Percentiles rank a stretch among this genome's conserved stretches.
phyloP scores from a whole-genome alignment of 2,888 invertebrate genomes.

The Papilio demoleus region DNA sequence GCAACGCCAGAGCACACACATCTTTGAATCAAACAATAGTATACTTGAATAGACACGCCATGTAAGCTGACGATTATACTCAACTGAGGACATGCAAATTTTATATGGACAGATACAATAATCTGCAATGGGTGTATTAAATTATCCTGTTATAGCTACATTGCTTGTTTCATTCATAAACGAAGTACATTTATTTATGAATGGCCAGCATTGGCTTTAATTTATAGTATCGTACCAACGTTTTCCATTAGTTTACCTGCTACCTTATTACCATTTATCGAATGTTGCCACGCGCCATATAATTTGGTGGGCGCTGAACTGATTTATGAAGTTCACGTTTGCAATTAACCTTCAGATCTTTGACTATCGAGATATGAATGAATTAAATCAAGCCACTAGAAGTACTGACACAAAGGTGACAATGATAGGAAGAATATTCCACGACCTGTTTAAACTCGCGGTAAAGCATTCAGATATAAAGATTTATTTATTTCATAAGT shows the following conservation, averaged over 20 bases:
- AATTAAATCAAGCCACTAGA: neutral
- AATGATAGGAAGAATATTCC: neutral
- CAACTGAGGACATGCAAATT: slow-evolving; percentile 65
- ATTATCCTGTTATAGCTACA: slow-evolving; percentile 67
- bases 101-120: slow-evolving; percentile 59
- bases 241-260: slow-evolving; percentile 73
- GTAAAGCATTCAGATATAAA: too few relatives aligned
- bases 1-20: slow-evolving; percentile 57
- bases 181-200: slow-evolving; percentile 75
- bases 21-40: slow-evolving; percentile 58
- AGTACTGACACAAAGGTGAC: neutral
- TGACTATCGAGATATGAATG: neutral
- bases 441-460: neutral
- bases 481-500: too few relatives aligned
- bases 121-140: slow-evolving; percentile 70
- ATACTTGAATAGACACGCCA: slow-evolving; percentile 56
- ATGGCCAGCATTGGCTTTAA: slow-evolving; percentile 73
- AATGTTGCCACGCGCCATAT: slow-evolving; percentile 64
- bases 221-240: slow-evolving; percentile 65
- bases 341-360: slow-evolving; percentile 38
- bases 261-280: slow-evolving; percentile 75
- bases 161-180: slow-evolving; percentile 79
- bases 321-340: slow-evolving; percentile 72
- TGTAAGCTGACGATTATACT: slow-evolving; percentile 23
- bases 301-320: slow-evolving; percentile 68